Base-by-base conservation (phyloP, 2,113 vertebrate species). In the Chitala chitala region DNA sequence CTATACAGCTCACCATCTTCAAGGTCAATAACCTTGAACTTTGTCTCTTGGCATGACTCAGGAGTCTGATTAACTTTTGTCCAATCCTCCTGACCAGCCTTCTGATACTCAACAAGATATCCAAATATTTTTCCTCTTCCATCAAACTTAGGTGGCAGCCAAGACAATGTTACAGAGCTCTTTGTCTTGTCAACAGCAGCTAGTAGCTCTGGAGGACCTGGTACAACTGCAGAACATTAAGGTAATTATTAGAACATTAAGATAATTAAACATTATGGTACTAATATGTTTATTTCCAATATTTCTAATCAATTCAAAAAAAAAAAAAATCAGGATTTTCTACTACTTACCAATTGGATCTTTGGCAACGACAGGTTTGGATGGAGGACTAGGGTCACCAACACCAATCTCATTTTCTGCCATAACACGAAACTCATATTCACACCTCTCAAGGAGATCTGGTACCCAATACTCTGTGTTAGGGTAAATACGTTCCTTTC, bases 341-440 rank as follows among this genome's bases (percentile, higher is more conserved):
- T 75, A 72, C 72, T 77, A 77, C 86, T 78, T 91, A 99, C 97
- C 92, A 0, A 99, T 94, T 78, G 96, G 97, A 86, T 99, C 95
- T 91, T 91, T 98, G 79, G 97, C 96, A 1, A 97, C 95, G 80
- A 96, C 71, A 12, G 96, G 97, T 85, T 97, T 98, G 73, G 97
- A 95, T 33, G 97, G 94, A 77, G 95, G 95, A 77, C 97, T 99
- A 58, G 95, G 94, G 76, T 99, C 95, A 84, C 97, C 94, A 69
- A 94, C 77, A 3, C 97, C 97, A 82, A 99, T 90, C 86, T 92
- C 92, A 58, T 99, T 99, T 87, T 97, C 93, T 85, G 97, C 97
- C 77, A 93, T 92, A 78, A 99, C 96, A 78, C 96, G 89, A 89
- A 99, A 99, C 87, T 99, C 97, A 81, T 98, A 99, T 76, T 98